Conservation (phyloP, 1,140 invertebrate genomes). For the Drosophila pandora region DNA sequence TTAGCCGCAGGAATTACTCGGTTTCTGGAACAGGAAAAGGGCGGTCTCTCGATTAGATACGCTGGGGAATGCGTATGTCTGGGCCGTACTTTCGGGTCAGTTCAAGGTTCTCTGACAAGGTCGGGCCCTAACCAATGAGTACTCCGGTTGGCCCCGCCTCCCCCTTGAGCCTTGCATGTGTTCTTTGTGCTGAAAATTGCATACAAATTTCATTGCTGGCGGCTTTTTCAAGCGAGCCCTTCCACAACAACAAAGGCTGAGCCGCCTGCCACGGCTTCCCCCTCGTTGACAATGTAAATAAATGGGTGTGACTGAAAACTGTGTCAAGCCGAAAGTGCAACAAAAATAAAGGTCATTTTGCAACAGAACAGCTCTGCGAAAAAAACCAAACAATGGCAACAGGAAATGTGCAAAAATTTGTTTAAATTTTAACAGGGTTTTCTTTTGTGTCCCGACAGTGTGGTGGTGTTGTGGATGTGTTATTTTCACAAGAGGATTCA, state of each 20-base stretch:
- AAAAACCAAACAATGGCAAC: slow-evolving; percentile 44
- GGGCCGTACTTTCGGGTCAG: slow-evolving; percentile 23
- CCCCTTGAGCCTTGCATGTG: neutral
- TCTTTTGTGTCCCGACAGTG: slow-evolving; percentile 19
- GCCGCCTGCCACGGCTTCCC: slow-evolving; percentile 8
- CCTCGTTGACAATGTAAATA: slow-evolving; percentile 76
- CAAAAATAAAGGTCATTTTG: neutral
- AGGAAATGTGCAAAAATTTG: slow-evolving; percentile 77
- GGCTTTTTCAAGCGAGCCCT: slow-evolving; percentile 44
- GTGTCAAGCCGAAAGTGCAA: slow-evolving; percentile 73
- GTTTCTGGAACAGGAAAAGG: slow-evolving; percentile 48
- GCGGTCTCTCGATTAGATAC: slow-evolving; percentile 31
- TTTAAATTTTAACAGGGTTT: slow-evolving; percentile 62
- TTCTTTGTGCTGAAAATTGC: slow-evolving; percentile 54
- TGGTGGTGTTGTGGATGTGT: slow-evolving; percentile 33
- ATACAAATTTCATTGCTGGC: slow-evolving; percentile 67
- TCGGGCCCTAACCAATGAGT: slow-evolving; percentile 37
- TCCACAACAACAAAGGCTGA: slow-evolving; percentile 29
- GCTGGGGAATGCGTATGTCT: neutral
- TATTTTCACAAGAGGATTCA: slow-evolving; percentile 28
- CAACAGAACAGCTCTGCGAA: slow-evolving; percentile 17
- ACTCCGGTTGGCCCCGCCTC: neutral
- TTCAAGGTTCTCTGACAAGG: slow-evolving; percentile 69
- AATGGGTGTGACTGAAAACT: slow-evolving; percentile 75
- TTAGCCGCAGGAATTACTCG: slow-evolving; percentile 54